Conservation (phyloP, 1,140 invertebrate genomes). For the Drosophila carrolli region DNA sequence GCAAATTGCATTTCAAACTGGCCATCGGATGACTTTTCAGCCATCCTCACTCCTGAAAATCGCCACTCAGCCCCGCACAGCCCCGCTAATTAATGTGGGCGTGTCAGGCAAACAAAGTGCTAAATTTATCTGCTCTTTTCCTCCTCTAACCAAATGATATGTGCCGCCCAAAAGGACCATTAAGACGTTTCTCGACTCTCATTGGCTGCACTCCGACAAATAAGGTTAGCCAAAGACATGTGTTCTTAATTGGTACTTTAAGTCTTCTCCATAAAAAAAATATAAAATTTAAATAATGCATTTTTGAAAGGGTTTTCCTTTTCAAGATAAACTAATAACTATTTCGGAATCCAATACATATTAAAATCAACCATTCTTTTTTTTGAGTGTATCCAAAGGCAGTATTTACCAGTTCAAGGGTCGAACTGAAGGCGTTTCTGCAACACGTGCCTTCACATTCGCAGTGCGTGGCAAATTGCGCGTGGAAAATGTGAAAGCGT, state of each 20-base stretch:
- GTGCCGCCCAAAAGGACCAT: constrained; percentile 25
- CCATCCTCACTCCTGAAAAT: background rate
- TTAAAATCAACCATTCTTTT: background rate
- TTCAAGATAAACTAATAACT: too few species aligned
- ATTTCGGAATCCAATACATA: background rate
- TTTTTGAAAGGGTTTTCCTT: too few species aligned
- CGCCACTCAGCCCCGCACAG: constrained; percentile 6
- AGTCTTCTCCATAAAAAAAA: too few species aligned
- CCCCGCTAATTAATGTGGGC: constrained; percentile 59
- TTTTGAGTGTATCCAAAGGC: background rate
- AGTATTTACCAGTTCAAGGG: constrained; percentile 28
- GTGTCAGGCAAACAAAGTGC: constrained; percentile 55
- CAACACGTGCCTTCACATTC: constrained; percentile 50
- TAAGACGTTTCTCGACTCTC: constrained; percentile 24
- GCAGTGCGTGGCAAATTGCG: constrained; percentile 56
- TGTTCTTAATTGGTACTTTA: too few species aligned
- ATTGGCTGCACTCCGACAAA: constrained; percentile 27
- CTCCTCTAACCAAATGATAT: constrained; percentile 46
- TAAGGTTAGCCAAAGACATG: background rate
- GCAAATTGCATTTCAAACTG: constrained; percentile 48
- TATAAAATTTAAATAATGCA: too few species aligned
- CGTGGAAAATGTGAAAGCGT: constrained; percentile 67
- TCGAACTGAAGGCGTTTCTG: constrained; percentile 32
- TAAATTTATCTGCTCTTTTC: constrained; percentile 45
- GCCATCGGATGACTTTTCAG: constrained; percentile 29